Evolutionary conservation across 2,888 invertebrate species (phyloP), one percentile per base, ranked within the genome.

Genomic region (Oscheius sp.): DNA sequence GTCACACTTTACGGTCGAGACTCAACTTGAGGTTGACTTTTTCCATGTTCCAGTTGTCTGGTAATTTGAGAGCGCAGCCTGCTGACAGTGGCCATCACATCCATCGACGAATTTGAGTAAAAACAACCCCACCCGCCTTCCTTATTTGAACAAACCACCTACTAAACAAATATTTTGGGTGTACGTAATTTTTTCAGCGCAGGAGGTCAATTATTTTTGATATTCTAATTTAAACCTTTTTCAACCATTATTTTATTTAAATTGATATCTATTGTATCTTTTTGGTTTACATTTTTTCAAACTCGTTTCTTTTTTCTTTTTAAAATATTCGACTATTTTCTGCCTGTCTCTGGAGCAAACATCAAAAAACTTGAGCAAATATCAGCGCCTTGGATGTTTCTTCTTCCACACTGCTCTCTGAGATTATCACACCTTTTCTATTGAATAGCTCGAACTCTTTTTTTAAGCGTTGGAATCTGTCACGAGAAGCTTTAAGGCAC

Each of bases 401-500:
- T 35, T 35, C 35, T 35, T 35, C 35, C 9, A n/a, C 35, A 3
- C 9, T 35, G 35, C 35, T 9, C 35, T 35, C 35, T 6, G 35
- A 35, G 35, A 35, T 35, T 35, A 35, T 35, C 35, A 35, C 35
- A 35, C 35, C 35, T 35, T 9, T 35, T 6, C 35, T 35, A 35
- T 35, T 35, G 35, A 35, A 35, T 35, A 9, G 35, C 35, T n/a
- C 35, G 35, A 35, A 35, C 35, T 35, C 9, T 35, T 35, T 35
- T 35, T 35, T 9, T n/a, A n/a, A n/a, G 35, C 35, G 35, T 35
- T 35, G 35, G 35, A 35, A 61, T 18, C 21, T 41, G 21, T 43
- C 61, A 61, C 61, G 61, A 35, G 61, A 55, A 25, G 55, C n/a
- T 35, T 35, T 35, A 35, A 35, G 35, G 35, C 35, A 35, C 35